Conservation (phyloP, 2,797 vertebrate species). For the Sternarchorhynchus goeldii region DNA sequence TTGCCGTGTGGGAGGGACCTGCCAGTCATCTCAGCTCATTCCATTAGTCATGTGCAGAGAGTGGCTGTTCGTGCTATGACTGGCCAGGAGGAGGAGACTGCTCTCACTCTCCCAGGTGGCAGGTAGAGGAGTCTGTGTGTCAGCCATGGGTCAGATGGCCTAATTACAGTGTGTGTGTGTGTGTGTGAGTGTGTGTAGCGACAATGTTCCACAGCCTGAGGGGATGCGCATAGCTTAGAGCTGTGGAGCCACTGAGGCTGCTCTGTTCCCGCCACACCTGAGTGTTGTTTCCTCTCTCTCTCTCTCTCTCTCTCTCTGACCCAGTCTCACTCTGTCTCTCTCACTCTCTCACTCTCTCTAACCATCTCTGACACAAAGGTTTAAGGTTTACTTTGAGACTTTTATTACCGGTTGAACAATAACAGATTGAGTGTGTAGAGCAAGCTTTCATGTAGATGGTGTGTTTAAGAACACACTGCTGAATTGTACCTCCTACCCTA, state of each 20-base stretch:
- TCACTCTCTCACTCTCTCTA: constrained; percentile 47
- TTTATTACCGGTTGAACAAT: constrained; percentile 67
- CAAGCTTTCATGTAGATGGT: constrained; percentile 74
- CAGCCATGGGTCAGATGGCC: constrained; percentile 61
- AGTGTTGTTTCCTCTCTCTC: constrained; percentile 50
- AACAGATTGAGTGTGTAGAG: constrained; percentile 55
- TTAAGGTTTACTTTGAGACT: constrained; percentile 55
- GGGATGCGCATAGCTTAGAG: constrained; percentile 71
- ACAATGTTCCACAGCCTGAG: constrained; percentile 61
- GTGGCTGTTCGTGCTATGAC: constrained; percentile 65
- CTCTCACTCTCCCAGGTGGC: constrained; percentile 34
- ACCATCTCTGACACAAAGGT: constrained; percentile 47
- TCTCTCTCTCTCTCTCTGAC: constrained; percentile 23
- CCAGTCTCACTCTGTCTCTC: not conserved
- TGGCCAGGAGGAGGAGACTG: constrained; percentile 41
- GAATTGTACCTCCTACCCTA: constrained; percentile 66
- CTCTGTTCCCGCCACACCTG: constrained; percentile 67
- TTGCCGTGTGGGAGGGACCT: constrained; percentile 73
- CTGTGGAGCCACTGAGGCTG: constrained; percentile 70
- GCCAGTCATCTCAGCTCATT: constrained; percentile 78
- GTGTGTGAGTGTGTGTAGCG: constrained; percentile 33
- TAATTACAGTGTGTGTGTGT: constrained; percentile 65
- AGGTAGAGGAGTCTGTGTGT: constrained; percentile 54
- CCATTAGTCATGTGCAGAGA: constrained; percentile 50
- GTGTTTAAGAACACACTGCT: constrained; percentile 71